Evolutionary conservation across 2,113 vertebrate species (phyloP).

Genomic region (Phyllopteryx taeniolatus): DNA sequence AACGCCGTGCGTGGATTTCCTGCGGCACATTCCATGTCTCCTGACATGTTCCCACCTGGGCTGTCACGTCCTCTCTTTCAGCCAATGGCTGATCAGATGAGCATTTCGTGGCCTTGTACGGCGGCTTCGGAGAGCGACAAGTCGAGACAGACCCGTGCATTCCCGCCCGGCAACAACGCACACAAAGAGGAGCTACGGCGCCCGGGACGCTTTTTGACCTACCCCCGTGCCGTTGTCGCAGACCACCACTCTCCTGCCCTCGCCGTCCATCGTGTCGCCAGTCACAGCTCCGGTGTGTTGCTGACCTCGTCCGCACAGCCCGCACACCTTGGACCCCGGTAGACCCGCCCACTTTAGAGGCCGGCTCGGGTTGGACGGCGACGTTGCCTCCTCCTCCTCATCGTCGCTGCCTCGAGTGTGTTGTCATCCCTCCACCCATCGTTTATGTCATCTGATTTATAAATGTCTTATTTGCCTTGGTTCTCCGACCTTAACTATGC

Average conservation of each 20-base stretch:
- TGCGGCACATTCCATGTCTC: slow-evolving; percentile 25
- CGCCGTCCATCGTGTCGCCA: slow-evolving; percentile 79
- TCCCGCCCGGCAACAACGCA: neutral
- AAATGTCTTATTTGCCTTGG: too few species aligned
- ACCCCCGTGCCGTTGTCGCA: slow-evolving; percentile 97
- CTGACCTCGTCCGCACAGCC: neutral
- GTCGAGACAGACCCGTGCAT: slow-evolving; percentile 57
- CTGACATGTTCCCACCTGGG: neutral
- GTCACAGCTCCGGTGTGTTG: neutral
- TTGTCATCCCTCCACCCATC: neutral
- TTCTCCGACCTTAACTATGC: too few species aligned
- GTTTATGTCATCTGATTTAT: too few species aligned
- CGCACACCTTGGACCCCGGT: neutral
- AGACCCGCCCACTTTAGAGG: neutral
- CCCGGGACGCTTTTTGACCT: slow-evolving; percentile 48
- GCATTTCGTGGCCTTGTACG: slow-evolving; percentile 67
- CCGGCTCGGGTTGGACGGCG: neutral
- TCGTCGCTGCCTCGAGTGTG: too few species aligned
- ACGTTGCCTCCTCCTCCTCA: neutral
- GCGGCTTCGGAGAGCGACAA: slow-evolving; percentile 54
- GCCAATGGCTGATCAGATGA: slow-evolving; percentile 51
- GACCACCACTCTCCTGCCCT: slow-evolving; percentile 90
- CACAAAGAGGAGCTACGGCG: neutral
- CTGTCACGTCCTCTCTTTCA: slow-evolving; percentile 48
- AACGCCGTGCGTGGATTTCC: slow-evolving; percentile 27